Conservation (phyloP, 23 tunicate genomes). For the Styela clava region DNA sequence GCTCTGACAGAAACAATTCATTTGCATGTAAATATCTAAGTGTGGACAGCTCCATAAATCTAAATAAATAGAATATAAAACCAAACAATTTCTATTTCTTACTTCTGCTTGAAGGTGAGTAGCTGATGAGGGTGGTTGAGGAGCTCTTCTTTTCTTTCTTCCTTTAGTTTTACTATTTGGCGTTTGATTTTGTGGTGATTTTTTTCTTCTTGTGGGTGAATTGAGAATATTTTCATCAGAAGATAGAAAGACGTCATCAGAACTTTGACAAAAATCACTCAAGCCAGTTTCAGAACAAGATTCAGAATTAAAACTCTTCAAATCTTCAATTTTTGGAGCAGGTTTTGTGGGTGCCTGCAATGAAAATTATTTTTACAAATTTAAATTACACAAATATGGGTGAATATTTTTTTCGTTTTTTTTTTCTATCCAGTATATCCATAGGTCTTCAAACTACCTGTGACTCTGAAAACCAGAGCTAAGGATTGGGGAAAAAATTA, state of each 20-base stretch:
- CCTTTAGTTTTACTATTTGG: conserved; percentile 4
- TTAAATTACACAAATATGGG: no score
- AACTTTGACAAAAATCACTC: conserved; percentile 31
- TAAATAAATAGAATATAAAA: no score
- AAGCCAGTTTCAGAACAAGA: conserved; percentile 20
- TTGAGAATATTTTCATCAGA: conserved; percentile 37
- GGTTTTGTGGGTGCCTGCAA: conserved; percentile 1
- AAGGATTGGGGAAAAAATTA: no score
- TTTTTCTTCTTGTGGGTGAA: not conserved
- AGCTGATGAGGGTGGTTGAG: conserved; percentile 37
- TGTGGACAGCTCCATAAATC: no score
- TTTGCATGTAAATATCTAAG: no score
- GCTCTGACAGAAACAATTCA: no score
- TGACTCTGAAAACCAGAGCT: no score
- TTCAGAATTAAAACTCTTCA: conserved; percentile 3
- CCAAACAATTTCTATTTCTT: no score
- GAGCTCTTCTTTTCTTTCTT: conserved; percentile 65
- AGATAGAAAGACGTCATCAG: conserved; percentile 61
- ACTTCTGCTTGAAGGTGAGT: not conserved
- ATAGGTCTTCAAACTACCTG: no score
- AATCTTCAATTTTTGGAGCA: conserved; percentile 1
- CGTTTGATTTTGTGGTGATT: conserved; percentile 9
- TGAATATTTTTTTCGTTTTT: no score
- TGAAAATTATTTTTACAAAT: no score
- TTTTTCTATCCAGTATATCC: no score